Evolutionary conservation across 2,888 invertebrate genomes (phyloP), one percentile per base, ranked within the genome.

Genomic region (Hydriomena furcata): DNA sequence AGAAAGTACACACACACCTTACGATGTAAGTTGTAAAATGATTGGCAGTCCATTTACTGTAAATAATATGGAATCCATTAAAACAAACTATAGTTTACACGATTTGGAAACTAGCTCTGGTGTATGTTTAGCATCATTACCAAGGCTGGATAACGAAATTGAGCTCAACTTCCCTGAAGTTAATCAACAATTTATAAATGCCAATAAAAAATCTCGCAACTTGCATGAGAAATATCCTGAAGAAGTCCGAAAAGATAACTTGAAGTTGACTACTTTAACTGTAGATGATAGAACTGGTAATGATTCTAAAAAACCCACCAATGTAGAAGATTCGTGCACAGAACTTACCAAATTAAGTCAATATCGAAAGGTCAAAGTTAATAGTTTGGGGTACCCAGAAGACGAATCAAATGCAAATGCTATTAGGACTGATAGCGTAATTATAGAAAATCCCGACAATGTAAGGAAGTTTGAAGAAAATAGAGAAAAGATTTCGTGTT

Each of bases 131-230:
- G 86, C 88, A 32, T 90, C 89, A 31, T 67, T 90, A 44, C 90
- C 90, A 7, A 75, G 81, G 60, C 70, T 90, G 27, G 90, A 90
- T 64, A 88, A 86, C 73, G 89, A 90, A 59, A 86, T 89, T 55
- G 90, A 90, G 65, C 75, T 90, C 37, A 86, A 78, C 65, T 89
- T 90, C 59, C 84, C 89, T 31, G 90, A 90, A 82, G 88, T 90
- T 7, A 90, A 90, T 61, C 89, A 90, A 71, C 90, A 90, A 60
- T 90, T 90, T 61, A 86, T 90, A 31, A 83, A 88, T 74, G 89
- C 84, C 31, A 89, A 88, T 66, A 87, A 84, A 75, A 71, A 64
- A 38, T 84, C 82, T 34, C 11, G 20, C 2, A 36, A 43, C 28
- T 30, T 52, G 17, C 23, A 25, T 6, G 27, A 36, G 1, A 38